Evolutionary conservation across 1,140 invertebrate species (phyloP).

Genomic region (Dendrolimus punctatus): DNA sequence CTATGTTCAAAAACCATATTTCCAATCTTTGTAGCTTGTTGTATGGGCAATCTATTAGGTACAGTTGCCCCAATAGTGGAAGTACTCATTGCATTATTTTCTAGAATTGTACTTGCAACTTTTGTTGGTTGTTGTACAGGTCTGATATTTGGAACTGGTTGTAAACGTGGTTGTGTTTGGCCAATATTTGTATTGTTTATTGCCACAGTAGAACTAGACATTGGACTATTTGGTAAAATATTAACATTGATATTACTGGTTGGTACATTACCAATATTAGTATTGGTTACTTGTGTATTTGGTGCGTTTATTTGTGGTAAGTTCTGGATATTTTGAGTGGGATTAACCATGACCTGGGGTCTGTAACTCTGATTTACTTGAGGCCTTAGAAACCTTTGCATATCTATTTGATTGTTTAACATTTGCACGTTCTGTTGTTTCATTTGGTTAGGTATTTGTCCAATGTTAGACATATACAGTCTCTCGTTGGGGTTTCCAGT

Average conservation of each 20-base stretch:
- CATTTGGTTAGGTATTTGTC: conserved; percentile 11
- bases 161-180: conserved; percentile 4
- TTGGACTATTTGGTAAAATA: conserved; percentile 1
- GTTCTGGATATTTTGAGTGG: not conserved
- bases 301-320: conserved; percentile 2
- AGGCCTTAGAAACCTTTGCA: conserved; percentile 7
- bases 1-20: too few relatives aligned
- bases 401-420: not conserved
- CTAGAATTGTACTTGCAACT: not conserved
- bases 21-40: too few relatives aligned
- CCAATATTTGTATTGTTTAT: conserved; percentile 7
- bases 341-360: not conserved
- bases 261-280: conserved; percentile 2
- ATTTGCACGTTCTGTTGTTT: conserved; percentile 4
- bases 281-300: not conserved
- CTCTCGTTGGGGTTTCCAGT: conserved; percentile 12
- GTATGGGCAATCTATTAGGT: too few relatives aligned
- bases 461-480: conserved; percentile 6
- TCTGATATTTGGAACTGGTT: conserved; percentile 5
- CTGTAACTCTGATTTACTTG: conserved; percentile 5
- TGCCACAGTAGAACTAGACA: not conserved
- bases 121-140: not conserved
- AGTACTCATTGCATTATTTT: conserved; percentile 3
- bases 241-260: not conserved
- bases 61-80: too few relatives aligned